A percentile compares a stretch with the other conserved stretches of the same genome.
These are phyloP conservation scores for Drosophila sechellia DNA, from an alignment of 1,140 invertebrate genomes.

Conservation along the genomic window DNA sequence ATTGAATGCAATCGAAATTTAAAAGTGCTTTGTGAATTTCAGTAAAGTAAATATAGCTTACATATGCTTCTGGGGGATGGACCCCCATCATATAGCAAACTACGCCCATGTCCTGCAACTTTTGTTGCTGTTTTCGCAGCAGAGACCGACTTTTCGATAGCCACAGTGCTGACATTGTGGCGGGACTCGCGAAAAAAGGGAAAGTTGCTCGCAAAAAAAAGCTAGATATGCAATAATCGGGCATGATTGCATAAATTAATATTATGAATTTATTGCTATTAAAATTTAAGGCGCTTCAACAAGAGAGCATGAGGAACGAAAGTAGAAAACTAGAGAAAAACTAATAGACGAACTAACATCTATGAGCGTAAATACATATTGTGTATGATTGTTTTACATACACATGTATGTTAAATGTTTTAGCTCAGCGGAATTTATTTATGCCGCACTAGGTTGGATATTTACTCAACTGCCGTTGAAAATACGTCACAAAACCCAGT, in stretches of 20 bases:
- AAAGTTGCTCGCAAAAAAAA: not conserved
- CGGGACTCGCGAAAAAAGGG: not conserved
- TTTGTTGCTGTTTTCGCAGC: constrained; percentile 35
- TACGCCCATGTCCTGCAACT: not conserved
- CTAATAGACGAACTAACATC: too few relatives aligned
- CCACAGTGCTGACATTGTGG: constrained; percentile 20
- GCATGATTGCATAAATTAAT: too few relatives aligned
- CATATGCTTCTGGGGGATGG: not conserved
- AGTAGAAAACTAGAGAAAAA: too few relatives aligned
- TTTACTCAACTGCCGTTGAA: not conserved
- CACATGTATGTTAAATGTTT: too few relatives aligned
- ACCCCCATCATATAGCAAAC: not conserved
- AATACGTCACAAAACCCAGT: not conserved
- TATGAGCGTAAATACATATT: too few relatives aligned
- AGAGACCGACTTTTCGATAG: constrained; percentile 24
- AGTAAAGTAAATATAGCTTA: not conserved
- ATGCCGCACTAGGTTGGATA: not conserved
- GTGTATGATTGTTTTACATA: too few relatives aligned
- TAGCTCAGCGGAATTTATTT: not conserved
- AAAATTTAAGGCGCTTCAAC: too few relatives aligned
- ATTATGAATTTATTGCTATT: too few relatives aligned
- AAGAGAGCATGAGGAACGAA: too few relatives aligned
- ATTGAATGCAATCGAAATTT: too few relatives aligned
- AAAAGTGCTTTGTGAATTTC: not conserved
- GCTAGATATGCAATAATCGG: not conserved